Base-by-base conservation (phyloP, 2,113 vertebrate species). In the Montifringilla adamsi region DNA sequence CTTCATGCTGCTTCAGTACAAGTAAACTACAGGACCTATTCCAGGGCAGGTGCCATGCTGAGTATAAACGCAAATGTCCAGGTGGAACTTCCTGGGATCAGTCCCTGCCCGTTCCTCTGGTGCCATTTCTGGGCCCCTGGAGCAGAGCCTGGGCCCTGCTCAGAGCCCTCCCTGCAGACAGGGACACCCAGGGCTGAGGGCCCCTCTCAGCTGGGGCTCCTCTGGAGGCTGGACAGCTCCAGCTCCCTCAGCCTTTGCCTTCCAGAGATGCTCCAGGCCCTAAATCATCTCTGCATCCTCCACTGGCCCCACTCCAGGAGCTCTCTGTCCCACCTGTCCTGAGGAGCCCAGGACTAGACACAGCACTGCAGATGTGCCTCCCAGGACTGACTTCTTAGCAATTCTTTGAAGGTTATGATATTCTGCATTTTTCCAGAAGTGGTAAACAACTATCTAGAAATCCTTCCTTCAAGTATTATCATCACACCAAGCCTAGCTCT, bases 301-400 rank as follows among this genome's bases (percentile, higher is more conserved):
- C 0, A 0, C 60, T 53, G 62, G 53, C 11, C 53, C 39, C 0
- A 0, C 0, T 75, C 11, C 87, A 83, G 70, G n/a, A 62, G 7
- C 41, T 62, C 55, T 41, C 1, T 19, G 70, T 52, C 44, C 43
- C 58, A 43, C 2, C 30, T n/a, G 37, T 62, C 0, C 69, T 19
- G 22, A 62, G 55, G 41, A 69, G 11, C 11, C 39, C 79, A 69
- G 55, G 0, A 0, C 18, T 28, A 63, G 72, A 33, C 56, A 43
- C 31, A 76, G 55, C 41, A 0, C 22, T 37, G 0, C 87, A 77
- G 49, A 63, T 27, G 27, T 27, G 72, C 64, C 43, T 37, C 35
- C 0, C 62, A 63, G 35, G 27, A 22, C 35, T 70, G 56, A 37
- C 47, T 72, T 94, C 66, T 67, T 74, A 73, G 79, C 56, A 55